phyloP scores from a whole-genome alignment of 2,113 vertebrate species.

The Petromus typicus region DNA sequence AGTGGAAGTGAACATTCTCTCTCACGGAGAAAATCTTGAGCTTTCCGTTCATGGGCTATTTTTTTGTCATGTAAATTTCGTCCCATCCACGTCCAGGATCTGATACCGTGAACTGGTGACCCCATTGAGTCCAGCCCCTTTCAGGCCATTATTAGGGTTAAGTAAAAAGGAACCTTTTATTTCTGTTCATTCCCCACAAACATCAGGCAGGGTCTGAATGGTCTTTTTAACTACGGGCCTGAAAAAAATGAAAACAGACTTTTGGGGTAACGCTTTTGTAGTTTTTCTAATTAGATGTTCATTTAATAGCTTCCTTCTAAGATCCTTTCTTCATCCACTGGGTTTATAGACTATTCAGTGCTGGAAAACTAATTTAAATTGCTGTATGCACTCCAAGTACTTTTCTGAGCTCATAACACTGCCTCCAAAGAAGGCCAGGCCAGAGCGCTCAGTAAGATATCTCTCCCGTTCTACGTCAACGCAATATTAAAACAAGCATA shows the following conservation, averaged over 20 bases:
- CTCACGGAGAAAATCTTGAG: background rate
- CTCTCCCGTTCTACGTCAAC: background rate
- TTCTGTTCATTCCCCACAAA: background rate
- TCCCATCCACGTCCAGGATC: background rate
- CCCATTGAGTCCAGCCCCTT: background rate
- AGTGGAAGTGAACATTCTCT: background rate
- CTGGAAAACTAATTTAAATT: background rate
- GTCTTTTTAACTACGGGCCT: background rate
- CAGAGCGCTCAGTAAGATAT: background rate
- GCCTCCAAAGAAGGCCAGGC: background rate
- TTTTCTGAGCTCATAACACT: background rate
- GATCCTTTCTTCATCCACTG: background rate
- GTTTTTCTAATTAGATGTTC: constrained; percentile 28
- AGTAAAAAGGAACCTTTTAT: background rate
- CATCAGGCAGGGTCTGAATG: background rate
- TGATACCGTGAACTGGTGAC: background rate
- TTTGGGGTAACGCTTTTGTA: background rate
- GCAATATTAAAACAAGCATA: background rate
- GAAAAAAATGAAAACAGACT: background rate
- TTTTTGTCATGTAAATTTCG: background rate
- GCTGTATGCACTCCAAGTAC: no score
- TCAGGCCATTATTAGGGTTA: background rate
- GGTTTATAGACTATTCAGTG: background rate
- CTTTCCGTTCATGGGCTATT: background rate
- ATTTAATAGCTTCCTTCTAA: constrained; percentile 40